phyloP scores from a whole-genome alignment of 2,888 invertebrate species.

The Phengaris arion region DNA sequence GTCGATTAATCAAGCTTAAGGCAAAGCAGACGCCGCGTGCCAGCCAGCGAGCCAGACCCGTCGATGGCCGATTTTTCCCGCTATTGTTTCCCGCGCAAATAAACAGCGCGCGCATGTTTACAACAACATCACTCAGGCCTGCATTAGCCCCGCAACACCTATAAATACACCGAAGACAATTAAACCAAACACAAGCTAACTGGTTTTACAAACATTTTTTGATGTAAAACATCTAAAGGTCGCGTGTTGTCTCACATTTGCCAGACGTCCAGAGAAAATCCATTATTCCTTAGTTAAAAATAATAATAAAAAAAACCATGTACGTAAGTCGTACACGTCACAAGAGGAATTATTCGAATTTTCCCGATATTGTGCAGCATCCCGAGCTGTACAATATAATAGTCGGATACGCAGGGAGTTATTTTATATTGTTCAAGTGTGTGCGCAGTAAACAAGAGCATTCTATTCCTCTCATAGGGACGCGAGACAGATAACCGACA shows the following conservation, averaged over 20 bases:
- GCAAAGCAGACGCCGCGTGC: slow-evolving; percentile 21
- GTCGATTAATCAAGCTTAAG: slow-evolving; percentile 19
- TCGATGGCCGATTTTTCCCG: slow-evolving; percentile 49
- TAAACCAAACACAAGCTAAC: slow-evolving; percentile 14
- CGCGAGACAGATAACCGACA: too few relatives aligned
- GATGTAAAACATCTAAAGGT: slow-evolving; percentile 5
- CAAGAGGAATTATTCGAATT: too few relatives aligned
- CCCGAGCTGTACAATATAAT: too few relatives aligned
- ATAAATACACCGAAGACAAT: slow-evolving; percentile 23
- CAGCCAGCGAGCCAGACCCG: slow-evolving; percentile 24
- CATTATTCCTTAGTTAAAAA: too few relatives aligned
- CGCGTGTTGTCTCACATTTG: neutral
- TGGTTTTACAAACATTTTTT: slow-evolving; percentile 16
- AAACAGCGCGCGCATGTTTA: slow-evolving; percentile 48
- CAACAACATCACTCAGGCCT: slow-evolving; percentile 41
- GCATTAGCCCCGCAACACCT: slow-evolving; percentile 34
- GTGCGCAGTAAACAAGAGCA: too few relatives aligned
- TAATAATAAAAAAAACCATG: too few relatives aligned
- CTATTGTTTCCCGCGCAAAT: slow-evolving; percentile 52
- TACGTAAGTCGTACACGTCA: too few relatives aligned
- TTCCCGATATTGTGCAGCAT: too few relatives aligned
- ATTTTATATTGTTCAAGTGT: too few relatives aligned
- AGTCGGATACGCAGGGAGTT: too few relatives aligned
- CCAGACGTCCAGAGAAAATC: too few relatives aligned
- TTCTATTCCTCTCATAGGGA: too few relatives aligned